Percentiles rank a stretch among this genome's conserved stretches.
These are phyloP conservation scores for Parnassius orleans DNA, from an alignment of 2,888 invertebrate genomes.

Conservation along the genomic window DNA sequence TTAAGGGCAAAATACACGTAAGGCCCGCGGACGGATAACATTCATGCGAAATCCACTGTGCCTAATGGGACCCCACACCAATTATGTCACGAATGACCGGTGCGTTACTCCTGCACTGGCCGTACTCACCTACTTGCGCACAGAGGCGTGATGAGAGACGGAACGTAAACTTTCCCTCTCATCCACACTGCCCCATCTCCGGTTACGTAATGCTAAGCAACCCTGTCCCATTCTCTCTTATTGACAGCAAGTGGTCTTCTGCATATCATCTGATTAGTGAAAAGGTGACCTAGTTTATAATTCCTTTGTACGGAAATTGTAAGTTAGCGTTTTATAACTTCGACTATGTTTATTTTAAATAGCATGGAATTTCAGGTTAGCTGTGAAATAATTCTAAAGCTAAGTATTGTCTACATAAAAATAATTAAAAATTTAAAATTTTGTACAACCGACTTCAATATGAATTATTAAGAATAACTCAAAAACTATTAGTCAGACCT, in stretches of 20 bases:
- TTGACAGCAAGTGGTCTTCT: constrained; percentile 36
- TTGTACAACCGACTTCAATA: too few species aligned
- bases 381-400: too few species aligned
- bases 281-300: not conserved
- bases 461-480: too few species aligned
- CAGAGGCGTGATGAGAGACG: constrained; percentile 71
- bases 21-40: not conserved
- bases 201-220: constrained; percentile 37
- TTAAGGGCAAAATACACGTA: not conserved
- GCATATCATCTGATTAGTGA: constrained; percentile 26
- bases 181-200: constrained; percentile 63
- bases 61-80: constrained; percentile 71
- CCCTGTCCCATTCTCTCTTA: constrained; percentile 43
- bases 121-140: constrained; percentile 77
- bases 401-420: too few species aligned
- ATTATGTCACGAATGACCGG: constrained; percentile 75
- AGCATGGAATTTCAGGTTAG: too few species aligned
- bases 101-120: constrained; percentile 70
- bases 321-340: too few species aligned
- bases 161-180: constrained; percentile 78
- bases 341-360: too few species aligned
- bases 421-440: too few species aligned
- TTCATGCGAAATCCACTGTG: constrained; percentile 57
- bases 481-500: too few species aligned
- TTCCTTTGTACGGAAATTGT: too few species aligned